These are phyloP conservation scores for Dipodomys stephensi DNA, from an alignment of 2,113 vertebrate species.

Conservation along the genomic window DNA sequence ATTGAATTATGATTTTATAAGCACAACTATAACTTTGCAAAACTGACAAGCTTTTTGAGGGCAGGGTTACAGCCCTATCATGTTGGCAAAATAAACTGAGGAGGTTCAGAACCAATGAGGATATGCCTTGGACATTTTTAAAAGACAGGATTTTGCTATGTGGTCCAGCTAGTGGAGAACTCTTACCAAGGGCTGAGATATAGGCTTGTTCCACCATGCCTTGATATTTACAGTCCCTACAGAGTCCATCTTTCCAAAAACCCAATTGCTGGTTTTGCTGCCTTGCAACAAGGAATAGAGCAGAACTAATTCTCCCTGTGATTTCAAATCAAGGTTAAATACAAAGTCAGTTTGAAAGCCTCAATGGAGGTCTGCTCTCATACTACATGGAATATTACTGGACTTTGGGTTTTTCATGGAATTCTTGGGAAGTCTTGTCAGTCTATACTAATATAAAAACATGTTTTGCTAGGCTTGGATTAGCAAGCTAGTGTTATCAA, in stretches of 20 bases:
- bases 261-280: not conserved
- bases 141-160: not conserved
- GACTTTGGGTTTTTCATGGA: not conserved
- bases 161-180: not conserved
- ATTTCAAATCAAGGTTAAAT: slow-evolving; percentile 43
- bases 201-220: not conserved
- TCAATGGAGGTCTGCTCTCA: not conserved
- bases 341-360: slow-evolving; percentile 3
- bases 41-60: not conserved
- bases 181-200: not conserved
- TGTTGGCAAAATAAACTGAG: too few species aligned
- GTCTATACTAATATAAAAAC: not conserved
- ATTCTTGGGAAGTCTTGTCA: slow-evolving; percentile 9
- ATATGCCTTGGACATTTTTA: not conserved
- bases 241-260: not conserved
- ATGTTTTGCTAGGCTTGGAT: not conserved
- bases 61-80: too few species aligned
- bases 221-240: not conserved
- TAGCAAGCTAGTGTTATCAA: not conserved
- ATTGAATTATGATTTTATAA: not conserved
- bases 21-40: not conserved
- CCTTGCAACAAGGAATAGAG: not conserved
- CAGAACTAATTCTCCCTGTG: not conserved
- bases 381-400: not conserved
- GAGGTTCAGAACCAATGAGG: not conserved